Base-by-base conservation (phyloP, 2,797 vertebrate genomes). In the Phoxinus dragarum region DNA sequence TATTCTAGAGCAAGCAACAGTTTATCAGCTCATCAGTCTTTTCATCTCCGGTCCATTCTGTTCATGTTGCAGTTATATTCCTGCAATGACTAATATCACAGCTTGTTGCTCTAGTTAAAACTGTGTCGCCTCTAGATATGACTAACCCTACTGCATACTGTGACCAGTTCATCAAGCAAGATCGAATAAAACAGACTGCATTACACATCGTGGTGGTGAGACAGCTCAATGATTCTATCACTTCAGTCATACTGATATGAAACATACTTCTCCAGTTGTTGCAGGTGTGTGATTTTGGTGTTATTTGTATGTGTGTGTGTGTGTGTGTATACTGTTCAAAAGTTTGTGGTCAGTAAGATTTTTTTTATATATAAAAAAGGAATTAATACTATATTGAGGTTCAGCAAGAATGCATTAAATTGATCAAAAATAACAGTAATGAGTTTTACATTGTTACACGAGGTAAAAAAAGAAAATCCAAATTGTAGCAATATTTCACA, bases 191-290 rank as follows among this genome's bases (percentile, higher is more conserved):
- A 14, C 23, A 52, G 31, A 75, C 7, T 12, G n/a, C 74, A 49
- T 59, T 67, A 69, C 16, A 52, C 81, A 88, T 27, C 27, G 27
- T 27, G 27, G 69, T 82, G 61, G 47, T 44, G 11, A 67, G 59
- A n/a, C 56, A 88, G 61, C 44, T 86, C 27, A 73, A 71, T 49
- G 79, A 82, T 56, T 59, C 61, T 61, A 68, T 73, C 82, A 68
- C 66, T 47, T 47, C 34, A 52, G 77, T 86, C 77, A 83, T 67
- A 84, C 77, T 54, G 17, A 81, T 79, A 54, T 69, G 23, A 68
- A 81, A 36, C 34, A 61, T 10, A 82, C 23, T 27, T 9, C 17
- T 76, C 49, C 12, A 31, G 27, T 17, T 59, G 64, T 67, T 59
- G n/a, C 21, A 40, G 38, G 21, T 68, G 38, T 59, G 77, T 40